phyloP scores from a whole-genome alignment of 2,113 vertebrate genomes.

The Crotalus viridis region DNA sequence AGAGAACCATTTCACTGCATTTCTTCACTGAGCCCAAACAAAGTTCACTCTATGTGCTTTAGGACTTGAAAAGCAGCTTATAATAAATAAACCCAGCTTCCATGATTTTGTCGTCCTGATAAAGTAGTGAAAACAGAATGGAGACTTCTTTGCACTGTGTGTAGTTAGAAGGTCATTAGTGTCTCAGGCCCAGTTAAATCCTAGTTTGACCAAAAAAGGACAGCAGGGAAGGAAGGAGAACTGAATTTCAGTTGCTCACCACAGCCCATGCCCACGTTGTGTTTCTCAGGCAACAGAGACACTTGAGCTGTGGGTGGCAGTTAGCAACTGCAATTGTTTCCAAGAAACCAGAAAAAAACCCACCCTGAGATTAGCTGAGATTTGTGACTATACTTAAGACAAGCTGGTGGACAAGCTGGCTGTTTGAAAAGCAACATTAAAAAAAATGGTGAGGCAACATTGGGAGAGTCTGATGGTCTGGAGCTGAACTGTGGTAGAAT shows the following conservation, averaged over 20 bases:
- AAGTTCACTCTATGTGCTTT: neutral
- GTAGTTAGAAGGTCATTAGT: neutral
- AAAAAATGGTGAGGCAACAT: neutral
- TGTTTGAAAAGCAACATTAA: conserved; percentile 40
- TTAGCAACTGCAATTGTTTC: conserved; percentile 56
- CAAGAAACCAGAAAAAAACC: accelerated
- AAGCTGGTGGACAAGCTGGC: neutral
- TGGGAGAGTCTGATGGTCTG: conserved; percentile 36
- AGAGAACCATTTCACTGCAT: neutral
- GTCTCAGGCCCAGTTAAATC: neutral
- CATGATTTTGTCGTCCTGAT: neutral
- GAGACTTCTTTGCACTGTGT: neutral
- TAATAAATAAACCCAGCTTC: neutral
- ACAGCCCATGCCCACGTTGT: conserved; percentile 48
- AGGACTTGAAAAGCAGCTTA: neutral
- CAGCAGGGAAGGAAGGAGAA: conserved; percentile 23
- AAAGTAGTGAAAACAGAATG: neutral
- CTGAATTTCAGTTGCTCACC: conserved; percentile 3
- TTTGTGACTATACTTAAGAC: conserved; percentile 48
- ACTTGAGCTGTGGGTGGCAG: conserved; percentile 43
- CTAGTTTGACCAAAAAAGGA: neutral
- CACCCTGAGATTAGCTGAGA: conserved; percentile 35
- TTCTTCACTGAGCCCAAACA: neutral
- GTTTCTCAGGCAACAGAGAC: conserved; percentile 65
- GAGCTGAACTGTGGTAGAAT: neutral